phyloP scores from a whole-genome alignment of 1,140 invertebrate genomes.

The Pinna nobilis region DNA sequence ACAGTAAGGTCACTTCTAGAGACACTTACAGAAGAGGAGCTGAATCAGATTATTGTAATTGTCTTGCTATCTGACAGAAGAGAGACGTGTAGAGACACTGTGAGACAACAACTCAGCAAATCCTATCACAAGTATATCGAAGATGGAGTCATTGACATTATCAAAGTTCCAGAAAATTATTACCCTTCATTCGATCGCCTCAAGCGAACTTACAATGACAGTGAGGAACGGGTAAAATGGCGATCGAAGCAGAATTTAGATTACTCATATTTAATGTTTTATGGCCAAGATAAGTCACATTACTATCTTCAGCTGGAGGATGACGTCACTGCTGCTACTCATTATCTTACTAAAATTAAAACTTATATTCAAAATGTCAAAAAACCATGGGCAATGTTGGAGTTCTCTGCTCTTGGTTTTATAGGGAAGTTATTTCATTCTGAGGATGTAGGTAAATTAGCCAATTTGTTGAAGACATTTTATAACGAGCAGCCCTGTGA shows the following conservation, averaged over 20 bases:
- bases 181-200: conserved; percentile 85
- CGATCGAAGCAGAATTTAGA: conserved; percentile 95
- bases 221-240: conserved; percentile 89
- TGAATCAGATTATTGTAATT: conserved; percentile 51
- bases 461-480: conserved; percentile 93
- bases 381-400: conserved; percentile 88
- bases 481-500: conserved; percentile 96
- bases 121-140: conserved; percentile 83
- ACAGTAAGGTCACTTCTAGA: conserved; percentile 55
- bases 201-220: conserved; percentile 87
- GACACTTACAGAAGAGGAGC: conserved; percentile 41
- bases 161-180: conserved; percentile 86
- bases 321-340: conserved; percentile 88
- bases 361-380: conserved; percentile 80
- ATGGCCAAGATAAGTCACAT: conserved; percentile 81
- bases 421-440: conserved; percentile 90
- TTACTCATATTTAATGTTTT: conserved; percentile 95
- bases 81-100: conserved; percentile 14
- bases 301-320: conserved; percentile 84
- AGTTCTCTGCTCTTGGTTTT: conserved; percentile 87
- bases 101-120: conserved; percentile 80
- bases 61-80: conserved; percentile 59
- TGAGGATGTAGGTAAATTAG: conserved; percentile 87
- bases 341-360: conserved; percentile 88
- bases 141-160: conserved; percentile 88